These are phyloP conservation scores for Linurgus olivaceus DNA, from an alignment of 2,797 vertebrate species.

Conservation along the genomic window DNA sequence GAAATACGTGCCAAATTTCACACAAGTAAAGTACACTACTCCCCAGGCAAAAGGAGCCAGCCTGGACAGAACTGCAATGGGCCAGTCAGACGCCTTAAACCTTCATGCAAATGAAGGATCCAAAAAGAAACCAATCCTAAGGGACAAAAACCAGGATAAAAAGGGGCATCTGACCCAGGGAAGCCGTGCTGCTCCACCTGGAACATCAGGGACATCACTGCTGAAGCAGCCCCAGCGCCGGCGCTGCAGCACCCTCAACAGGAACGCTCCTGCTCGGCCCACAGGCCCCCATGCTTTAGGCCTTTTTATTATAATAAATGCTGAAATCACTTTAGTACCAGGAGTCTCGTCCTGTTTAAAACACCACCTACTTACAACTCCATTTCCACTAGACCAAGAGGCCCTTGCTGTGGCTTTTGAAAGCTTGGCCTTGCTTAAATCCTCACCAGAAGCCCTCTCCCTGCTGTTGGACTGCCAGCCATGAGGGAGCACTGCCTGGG, in stretches of 20 bases:
- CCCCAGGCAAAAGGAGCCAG: fast-evolving
- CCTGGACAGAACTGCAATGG: neutral
- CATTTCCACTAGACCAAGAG: neutral
- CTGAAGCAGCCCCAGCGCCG: neutral
- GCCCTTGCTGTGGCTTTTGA: neutral
- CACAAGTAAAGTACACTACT: neutral
- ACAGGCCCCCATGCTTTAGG: neutral
- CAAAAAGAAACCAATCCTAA: neutral
- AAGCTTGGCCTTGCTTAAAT: neutral
- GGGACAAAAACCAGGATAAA: neutral
- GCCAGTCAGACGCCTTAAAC: neutral
- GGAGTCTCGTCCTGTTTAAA: neutral
- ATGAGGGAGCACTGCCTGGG: neutral
- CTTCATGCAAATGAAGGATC: neutral
- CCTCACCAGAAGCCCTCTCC: neutral
- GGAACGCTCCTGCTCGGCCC: too few species aligned
- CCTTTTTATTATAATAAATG: neutral
- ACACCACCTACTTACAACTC: neutral
- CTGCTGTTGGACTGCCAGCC: neutral
- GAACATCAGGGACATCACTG: neutral
- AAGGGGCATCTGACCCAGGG: neutral
- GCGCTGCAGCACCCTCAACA: too few species aligned
- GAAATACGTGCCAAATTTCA: neutral
- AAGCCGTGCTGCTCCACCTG: neutral
- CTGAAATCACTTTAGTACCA: neutral